Percentiles rank a stretch among this genome's conserved stretches.
Conservation (phyloP, 2,797 vertebrate species). For the Lepus oiostolus region DNA sequence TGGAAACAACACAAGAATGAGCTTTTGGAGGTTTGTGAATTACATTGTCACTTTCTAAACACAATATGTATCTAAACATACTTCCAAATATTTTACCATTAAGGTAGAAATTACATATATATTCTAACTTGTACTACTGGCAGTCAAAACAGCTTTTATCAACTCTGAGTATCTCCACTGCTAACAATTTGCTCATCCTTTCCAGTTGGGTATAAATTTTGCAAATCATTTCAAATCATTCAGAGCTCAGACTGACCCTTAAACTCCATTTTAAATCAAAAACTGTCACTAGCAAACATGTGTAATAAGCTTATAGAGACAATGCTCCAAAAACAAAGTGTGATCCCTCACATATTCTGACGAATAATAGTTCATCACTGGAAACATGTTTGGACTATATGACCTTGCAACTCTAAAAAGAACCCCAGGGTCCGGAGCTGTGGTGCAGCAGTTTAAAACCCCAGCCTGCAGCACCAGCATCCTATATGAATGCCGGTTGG, state of each 20-base stretch:
- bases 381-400: not conserved
- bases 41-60: conserved; percentile 1
- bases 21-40: not conserved
- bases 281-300: not conserved
- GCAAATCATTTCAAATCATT: conserved; percentile 36
- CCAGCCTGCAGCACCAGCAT: too few species aligned
- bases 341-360: not conserved
- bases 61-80: not conserved
- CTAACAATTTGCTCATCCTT: not conserved
- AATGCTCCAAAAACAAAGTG: not conserved
- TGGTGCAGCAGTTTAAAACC: too few species aligned
- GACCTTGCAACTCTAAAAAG: not conserved
- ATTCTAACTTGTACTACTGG: conserved; percentile 8
- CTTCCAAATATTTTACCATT: not conserved
- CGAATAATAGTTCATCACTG: not conserved
- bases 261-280: not conserved
- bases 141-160: conserved; percentile 22
- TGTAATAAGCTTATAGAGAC: not conserved
- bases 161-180: not conserved
- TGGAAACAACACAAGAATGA: conserved; percentile 52
- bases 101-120: conserved; percentile 15
- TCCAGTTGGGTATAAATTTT: not conserved
- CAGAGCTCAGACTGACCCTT: not conserved
- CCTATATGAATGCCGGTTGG: too few species aligned
- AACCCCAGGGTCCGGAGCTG: not conserved